phyloP scores from a whole-genome alignment of 2,797 vertebrate genomes.

The Fringilla coelebs region DNA sequence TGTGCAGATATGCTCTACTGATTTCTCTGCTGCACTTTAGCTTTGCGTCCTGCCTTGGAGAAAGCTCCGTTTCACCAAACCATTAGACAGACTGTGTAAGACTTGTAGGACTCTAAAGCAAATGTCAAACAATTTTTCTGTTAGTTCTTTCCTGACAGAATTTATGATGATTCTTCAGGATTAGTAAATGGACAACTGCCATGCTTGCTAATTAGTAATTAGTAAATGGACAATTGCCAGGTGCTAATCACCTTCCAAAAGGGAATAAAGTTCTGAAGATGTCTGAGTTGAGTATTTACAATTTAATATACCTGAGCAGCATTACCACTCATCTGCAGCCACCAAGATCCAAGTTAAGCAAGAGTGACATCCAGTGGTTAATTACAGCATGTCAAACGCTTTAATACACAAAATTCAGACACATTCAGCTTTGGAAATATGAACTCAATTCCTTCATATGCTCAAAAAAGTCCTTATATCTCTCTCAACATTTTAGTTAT shows the following conservation, averaged over 20 bases:
- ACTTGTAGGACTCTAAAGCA: background rate
- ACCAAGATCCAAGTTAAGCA: background rate
- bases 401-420: background rate
- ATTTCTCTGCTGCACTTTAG: background rate
- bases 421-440: background rate
- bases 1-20: background rate
- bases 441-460: background rate
- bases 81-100: background rate
- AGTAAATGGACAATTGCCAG: background rate
- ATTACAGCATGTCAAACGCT: background rate
- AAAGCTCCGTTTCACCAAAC: background rate
- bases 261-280: background rate
- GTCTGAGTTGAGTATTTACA: background rate
- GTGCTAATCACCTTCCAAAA: background rate
- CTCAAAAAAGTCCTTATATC: background rate
- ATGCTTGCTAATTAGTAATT: background rate
- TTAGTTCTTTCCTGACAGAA: background rate
- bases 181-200: background rate
- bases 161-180: background rate
- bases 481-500: background rate
- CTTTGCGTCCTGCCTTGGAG: background rate
- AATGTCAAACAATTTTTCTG: background rate
- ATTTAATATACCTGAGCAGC: background rate
- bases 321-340: background rate
- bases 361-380: constrained; percentile 67